phyloP scores from a whole-genome alignment of 2,888 invertebrate species.

The Tinea trinotella region DNA sequence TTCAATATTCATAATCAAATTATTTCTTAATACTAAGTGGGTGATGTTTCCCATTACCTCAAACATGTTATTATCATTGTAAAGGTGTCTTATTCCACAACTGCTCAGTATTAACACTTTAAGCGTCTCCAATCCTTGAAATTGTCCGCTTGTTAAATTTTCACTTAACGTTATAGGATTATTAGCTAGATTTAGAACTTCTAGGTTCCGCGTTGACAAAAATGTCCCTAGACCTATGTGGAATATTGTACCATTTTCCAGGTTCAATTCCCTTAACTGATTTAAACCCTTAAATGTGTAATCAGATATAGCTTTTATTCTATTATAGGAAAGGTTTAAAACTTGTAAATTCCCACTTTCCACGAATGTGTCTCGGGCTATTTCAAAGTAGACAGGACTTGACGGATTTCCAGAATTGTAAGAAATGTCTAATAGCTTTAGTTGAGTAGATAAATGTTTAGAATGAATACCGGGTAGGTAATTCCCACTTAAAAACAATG shows the following conservation, averaged over 20 bases:
- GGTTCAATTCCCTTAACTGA: conserved; percentile 56
- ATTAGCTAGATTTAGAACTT: conserved; percentile 66
- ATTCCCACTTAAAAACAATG: conserved; percentile 65
- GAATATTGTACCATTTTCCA: conserved; percentile 68
- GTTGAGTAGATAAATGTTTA: conserved; percentile 56
- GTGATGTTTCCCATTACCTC: conserved; percentile 61
- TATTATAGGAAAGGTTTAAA: conserved; percentile 68
- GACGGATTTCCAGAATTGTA: conserved; percentile 54
- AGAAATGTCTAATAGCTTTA: conserved; percentile 65
- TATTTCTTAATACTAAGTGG: conserved; percentile 62
- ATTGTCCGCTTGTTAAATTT: conserved; percentile 49
- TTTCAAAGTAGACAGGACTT: conserved; percentile 61
- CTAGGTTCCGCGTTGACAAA: conserved; percentile 46
- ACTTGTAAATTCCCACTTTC: conserved; percentile 57
- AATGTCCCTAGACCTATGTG: conserved; percentile 63
- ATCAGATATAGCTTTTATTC: conserved; percentile 60
- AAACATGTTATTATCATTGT: conserved; percentile 63
- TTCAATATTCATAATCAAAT: conserved; percentile 55
- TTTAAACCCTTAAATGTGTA: conserved; percentile 64
- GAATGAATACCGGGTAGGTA: conserved; percentile 65
- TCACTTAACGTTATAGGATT: conserved; percentile 60
- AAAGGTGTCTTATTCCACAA: conserved; percentile 58
- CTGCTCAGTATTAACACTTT: conserved; percentile 61
- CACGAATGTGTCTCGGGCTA: conserved; percentile 60
- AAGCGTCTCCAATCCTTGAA: conserved; percentile 61